Evolutionary conservation across 1,140 invertebrate genomes (phyloP), one percentile per base, ranked within the genome.

Genomic region (Agrypnia vestita): DNA sequence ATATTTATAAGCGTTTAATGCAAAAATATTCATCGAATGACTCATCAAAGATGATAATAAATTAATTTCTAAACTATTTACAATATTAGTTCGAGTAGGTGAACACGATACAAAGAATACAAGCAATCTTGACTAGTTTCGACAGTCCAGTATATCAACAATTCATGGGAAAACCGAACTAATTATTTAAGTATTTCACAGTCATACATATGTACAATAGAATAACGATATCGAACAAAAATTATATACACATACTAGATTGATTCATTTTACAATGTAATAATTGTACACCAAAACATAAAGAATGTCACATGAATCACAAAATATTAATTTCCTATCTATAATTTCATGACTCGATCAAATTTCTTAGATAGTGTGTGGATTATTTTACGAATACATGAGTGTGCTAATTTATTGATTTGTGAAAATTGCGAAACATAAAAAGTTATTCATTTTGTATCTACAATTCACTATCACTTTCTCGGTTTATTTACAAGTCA

Each of bases 21-120:
- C 82, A 83, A 83, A 83, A 83, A 83, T 83, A 83, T 83, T 83
- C 47, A 83, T 83, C 79, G 82, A 69, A 83, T 76, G 79, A 80
- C 79, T 83, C 78, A 78, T 82, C 79, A 59, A 74, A 78, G 64
- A 79, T 72, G 56, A 82, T 79, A 80, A 78, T 80, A 80, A 80
- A 80, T 83, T 83, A 80, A 53, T 77, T 21, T 17, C 78, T 78
- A 80, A 61, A 71, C 15, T 78, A 83, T 80, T 35, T 80, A 82
- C 81, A 78, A 62, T 55, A 67, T 53, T n/a, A 49, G 21, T 51
- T 56, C 53, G 53, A 56, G 17, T 73, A 74, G 53, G 53, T 59
- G 53, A 55, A 73, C 51, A 73, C 21, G n/a, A 74, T 44, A 76
- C 59, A 83, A 53, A 47, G n/a, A 56, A 56, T 73, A 79, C 67